Conservation (phyloP, 2,113 vertebrate genomes). For the Pipra filicauda region DNA sequence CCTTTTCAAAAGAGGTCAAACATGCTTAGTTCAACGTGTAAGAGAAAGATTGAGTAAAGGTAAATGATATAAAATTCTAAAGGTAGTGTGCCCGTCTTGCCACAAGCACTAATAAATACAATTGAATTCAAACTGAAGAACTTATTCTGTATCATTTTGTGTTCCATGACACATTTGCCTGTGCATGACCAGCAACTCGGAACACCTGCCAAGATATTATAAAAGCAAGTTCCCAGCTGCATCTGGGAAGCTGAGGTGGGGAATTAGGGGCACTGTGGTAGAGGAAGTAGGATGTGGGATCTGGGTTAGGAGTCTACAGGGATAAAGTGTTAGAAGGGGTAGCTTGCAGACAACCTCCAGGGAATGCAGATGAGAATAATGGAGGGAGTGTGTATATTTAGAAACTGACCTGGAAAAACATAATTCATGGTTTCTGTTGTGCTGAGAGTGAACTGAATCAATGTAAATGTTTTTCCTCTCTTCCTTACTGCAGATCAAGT, state of each 20-base stretch:
- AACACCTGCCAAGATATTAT: background rate
- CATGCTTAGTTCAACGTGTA: background rate
- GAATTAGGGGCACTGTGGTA: background rate
- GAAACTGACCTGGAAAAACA: slow-evolving; percentile 29
- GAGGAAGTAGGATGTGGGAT: background rate
- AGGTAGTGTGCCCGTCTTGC: background rate
- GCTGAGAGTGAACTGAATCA: background rate
- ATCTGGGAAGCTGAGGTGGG: background rate
- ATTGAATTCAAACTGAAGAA: background rate
- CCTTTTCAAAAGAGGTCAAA: background rate
- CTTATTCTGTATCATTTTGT: background rate
- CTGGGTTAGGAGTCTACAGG: slow-evolving; percentile 2
- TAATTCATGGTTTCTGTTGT: background rate
- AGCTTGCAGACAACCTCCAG: background rate
- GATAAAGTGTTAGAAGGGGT: background rate
- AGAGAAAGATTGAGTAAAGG: background rate
- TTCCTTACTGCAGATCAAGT: background rate
- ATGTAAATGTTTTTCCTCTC: background rate
- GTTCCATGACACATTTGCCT: rapidly evolving
- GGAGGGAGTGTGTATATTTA: background rate
- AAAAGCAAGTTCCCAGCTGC: background rate
- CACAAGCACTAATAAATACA: background rate
- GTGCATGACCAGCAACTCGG: background rate
- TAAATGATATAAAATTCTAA: background rate
- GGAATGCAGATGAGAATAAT: background rate